These are phyloP conservation scores for Sylvia borin DNA, from an alignment of 2,797 vertebrate genomes.

Conservation along the genomic window DNA sequence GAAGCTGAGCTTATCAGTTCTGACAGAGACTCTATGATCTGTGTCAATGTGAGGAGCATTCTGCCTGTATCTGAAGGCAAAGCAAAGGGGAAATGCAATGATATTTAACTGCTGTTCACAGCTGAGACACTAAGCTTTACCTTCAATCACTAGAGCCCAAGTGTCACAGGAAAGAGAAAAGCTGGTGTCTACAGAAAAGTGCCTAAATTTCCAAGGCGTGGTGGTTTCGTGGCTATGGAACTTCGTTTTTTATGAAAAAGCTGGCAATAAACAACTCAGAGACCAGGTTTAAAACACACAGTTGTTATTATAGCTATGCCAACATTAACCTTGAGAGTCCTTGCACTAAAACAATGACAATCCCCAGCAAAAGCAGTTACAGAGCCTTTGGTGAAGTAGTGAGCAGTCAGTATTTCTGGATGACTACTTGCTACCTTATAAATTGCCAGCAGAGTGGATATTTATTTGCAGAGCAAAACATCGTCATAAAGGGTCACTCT, in stretches of 20 bases:
- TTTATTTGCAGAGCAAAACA: not conserved
- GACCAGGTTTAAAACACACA: not conserved
- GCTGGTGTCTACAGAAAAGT: not conserved
- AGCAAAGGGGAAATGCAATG: not conserved
- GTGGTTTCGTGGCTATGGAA: not conserved
- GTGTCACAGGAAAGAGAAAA: not conserved
- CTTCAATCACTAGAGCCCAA: not conserved
- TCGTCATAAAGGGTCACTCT: not conserved
- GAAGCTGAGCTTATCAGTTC: slow-evolving; percentile 52
- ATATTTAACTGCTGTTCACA: slow-evolving; percentile 23
- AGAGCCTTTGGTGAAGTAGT: not conserved
- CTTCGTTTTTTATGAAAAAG: not conserved
- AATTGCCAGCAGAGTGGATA: not conserved
- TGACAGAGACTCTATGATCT: slow-evolving; percentile 64
- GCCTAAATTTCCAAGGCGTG: not conserved
- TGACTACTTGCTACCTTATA: not conserved
- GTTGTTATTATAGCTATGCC: not conserved
- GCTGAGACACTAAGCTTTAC: not conserved
- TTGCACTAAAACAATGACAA: not conserved
- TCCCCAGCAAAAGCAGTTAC: not conserved
- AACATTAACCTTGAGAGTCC: not conserved
- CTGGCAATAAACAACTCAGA: not conserved
- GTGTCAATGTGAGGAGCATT: slow-evolving; percentile 31
- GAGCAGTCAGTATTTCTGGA: slow-evolving; percentile 18
- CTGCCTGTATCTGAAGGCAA: slow-evolving; percentile 5